A percentile compares a stretch with the other conserved stretches of the same genome.
Evolutionary conservation across 1,140 invertebrate genomes (phyloP).

Genomic region (Manduca sexta): DNA sequence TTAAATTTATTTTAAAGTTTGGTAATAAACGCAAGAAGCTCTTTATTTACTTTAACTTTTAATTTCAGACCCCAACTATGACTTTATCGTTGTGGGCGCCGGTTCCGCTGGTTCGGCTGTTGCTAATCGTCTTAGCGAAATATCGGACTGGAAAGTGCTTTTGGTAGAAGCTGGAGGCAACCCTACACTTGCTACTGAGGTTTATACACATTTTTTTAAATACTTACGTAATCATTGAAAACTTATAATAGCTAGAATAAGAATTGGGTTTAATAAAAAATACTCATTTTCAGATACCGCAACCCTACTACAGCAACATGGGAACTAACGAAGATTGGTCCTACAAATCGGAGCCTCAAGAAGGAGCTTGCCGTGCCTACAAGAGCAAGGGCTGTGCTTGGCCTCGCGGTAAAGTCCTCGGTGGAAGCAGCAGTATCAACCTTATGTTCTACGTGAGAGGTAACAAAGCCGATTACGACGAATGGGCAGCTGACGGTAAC

Average conservation of each 20-base stretch:
- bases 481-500: constrained; percentile 70
- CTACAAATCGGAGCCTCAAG: constrained; percentile 71
- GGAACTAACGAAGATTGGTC: constrained; percentile 70
- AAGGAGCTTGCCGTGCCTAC: constrained; percentile 46
- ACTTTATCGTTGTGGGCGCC: constrained; percentile 33
- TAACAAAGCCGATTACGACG: constrained; percentile 78
- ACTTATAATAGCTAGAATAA: too few relatives aligned
- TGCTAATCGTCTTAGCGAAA: constrained; percentile 85
- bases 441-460: constrained; percentile 82
- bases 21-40: background rate
- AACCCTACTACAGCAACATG: constrained; percentile 31
- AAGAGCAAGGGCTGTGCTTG: constrained; percentile 58
- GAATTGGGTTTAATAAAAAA: background rate
- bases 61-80: constrained; percentile 36
- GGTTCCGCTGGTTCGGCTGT: constrained; percentile 87
- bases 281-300: constrained; percentile 22
- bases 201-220: background rate
- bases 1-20: background rate
- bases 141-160: constrained; percentile 81
- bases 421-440: constrained; percentile 79
- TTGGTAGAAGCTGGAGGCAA: constrained; percentile 70
- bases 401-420: constrained; percentile 75
- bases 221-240: too few relatives aligned
- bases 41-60: background rate
- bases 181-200: constrained; percentile 19